phyloP scores from a whole-genome alignment of 2,113 vertebrate species.

The Psittacus erithacus region DNA sequence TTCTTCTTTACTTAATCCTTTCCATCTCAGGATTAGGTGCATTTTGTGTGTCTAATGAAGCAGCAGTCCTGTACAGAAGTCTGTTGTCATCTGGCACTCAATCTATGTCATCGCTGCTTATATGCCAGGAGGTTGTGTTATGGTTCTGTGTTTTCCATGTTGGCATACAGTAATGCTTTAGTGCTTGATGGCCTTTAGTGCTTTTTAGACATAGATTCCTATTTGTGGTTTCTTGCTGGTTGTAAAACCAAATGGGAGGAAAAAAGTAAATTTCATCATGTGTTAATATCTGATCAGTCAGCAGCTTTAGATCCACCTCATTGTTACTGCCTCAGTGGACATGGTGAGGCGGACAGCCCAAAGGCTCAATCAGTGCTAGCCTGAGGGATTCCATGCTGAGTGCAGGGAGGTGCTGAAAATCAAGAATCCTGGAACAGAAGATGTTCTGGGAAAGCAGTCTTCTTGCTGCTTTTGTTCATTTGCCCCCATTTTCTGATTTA shows the following conservation, averaged over 20 bases:
- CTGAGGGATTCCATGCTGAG: not conserved
- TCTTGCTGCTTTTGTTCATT: not conserved
- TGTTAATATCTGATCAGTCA: not conserved
- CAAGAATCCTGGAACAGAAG: not conserved
- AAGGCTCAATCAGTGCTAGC: not conserved
- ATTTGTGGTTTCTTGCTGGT: not conserved
- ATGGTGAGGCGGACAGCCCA: not conserved
- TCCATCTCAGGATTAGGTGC: not conserved
- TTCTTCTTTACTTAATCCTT: not conserved
- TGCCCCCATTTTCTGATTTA: not conserved
- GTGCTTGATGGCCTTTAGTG: not conserved
- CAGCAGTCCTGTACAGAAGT: not conserved
- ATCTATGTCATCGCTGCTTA: not conserved
- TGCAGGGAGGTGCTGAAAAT: not conserved
- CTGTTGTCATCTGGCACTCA: not conserved
- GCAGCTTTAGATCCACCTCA: not conserved
- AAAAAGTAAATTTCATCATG: not conserved
- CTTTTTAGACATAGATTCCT: not conserved
- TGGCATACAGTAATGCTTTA: not conserved
- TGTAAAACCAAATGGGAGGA: not conserved
- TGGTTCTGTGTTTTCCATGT: not conserved
- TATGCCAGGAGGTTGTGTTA: not conserved
- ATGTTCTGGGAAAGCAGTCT: not conserved
- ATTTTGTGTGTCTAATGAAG: not conserved
- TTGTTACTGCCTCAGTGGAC: not conserved